Evolutionary conservation across 2,888 invertebrate species (phyloP).

Genomic region (Dasysyrphus tricinctus): DNA sequence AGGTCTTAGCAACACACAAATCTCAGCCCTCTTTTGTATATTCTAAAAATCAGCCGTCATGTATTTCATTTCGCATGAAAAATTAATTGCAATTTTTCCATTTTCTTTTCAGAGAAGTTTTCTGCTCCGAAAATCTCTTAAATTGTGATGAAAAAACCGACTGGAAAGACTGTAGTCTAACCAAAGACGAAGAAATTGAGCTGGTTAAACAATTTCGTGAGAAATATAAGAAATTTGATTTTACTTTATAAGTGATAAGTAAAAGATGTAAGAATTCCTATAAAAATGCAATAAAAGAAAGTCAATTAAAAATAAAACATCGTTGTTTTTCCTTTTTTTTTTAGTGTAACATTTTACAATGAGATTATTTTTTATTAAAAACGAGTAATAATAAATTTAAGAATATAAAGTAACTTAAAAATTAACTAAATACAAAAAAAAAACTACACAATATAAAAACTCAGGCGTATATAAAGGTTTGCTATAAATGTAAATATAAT

Average conservation of each 20-base stretch:
- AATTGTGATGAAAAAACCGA: constrained; percentile 94
- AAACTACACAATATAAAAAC: constrained; percentile 38
- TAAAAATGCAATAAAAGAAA: constrained; percentile 32
- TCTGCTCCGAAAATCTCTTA: constrained; percentile 91
- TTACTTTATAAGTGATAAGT: constrained; percentile 84
- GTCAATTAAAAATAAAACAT: neutral
- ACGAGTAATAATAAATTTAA: constrained; percentile 42
- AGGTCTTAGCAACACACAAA: too few relatives aligned
- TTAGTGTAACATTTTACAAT: constrained; percentile 44
- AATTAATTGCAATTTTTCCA: neutral
- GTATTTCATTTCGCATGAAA: too few relatives aligned
- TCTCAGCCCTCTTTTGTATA: too few relatives aligned
- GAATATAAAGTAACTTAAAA: constrained; percentile 25
- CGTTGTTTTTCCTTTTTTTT: constrained; percentile 1
- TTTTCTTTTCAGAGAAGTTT: constrained; percentile 88
- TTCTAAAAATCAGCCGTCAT: too few relatives aligned
- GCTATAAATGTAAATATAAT: constrained; percentile 2
- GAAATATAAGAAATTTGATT: constrained; percentile 90
- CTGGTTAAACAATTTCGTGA: constrained; percentile 89
- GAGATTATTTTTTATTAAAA: constrained; percentile 58
- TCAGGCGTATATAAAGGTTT: constrained; percentile 22
- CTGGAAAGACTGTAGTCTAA: constrained; percentile 93
- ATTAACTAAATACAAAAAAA: neutral
- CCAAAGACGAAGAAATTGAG: constrained; percentile 89
- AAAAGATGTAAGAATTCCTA: neutral